These are phyloP conservation scores for Odontamblyopus rebecca DNA, from an alignment of 2,797 vertebrate genomes.

Conservation along the genomic window DNA sequence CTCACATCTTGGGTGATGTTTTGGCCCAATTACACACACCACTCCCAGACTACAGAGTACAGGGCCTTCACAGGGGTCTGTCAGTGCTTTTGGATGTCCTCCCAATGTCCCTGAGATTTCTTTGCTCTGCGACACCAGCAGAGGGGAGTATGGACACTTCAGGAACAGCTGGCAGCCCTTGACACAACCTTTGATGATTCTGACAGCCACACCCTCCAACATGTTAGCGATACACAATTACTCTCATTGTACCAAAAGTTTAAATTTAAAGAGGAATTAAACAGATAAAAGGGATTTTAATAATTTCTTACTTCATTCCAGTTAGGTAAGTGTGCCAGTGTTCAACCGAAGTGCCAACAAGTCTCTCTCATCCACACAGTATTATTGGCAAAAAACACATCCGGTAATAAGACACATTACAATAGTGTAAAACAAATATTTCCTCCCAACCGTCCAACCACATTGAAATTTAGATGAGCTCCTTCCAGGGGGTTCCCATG, in stretches of 20 bases:
- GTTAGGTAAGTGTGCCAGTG: background rate
- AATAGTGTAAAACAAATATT: constrained; percentile 15
- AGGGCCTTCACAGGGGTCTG: constrained; percentile 60
- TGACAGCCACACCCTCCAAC: constrained; percentile 59
- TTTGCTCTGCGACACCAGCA: constrained; percentile 67
- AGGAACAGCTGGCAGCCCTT: constrained; percentile 38
- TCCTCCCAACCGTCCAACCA: background rate
- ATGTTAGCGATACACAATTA: constrained; percentile 2
- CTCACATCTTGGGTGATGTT: constrained; percentile 69
- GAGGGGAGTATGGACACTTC: constrained; percentile 71
- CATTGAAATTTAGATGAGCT: constrained; percentile 20
- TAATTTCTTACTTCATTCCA: background rate
- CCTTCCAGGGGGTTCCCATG: constrained; percentile 15
- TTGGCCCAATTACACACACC: constrained; percentile 70
- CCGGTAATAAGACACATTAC: background rate
- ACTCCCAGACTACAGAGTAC: constrained; percentile 58
- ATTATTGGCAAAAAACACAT: constrained; percentile 4
- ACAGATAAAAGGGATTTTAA: background rate
- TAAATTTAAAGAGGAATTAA: too few relatives aligned
- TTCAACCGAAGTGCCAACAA: background rate
- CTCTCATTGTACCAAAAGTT: background rate
- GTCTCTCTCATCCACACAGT: background rate
- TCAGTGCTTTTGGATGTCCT: constrained; percentile 65
- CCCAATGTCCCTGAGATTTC: constrained; percentile 46
- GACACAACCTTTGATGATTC: constrained; percentile 35